Evolutionary conservation across 2,797 vertebrate species (phyloP).

Genomic region (Sardinella longiceps): DNA sequence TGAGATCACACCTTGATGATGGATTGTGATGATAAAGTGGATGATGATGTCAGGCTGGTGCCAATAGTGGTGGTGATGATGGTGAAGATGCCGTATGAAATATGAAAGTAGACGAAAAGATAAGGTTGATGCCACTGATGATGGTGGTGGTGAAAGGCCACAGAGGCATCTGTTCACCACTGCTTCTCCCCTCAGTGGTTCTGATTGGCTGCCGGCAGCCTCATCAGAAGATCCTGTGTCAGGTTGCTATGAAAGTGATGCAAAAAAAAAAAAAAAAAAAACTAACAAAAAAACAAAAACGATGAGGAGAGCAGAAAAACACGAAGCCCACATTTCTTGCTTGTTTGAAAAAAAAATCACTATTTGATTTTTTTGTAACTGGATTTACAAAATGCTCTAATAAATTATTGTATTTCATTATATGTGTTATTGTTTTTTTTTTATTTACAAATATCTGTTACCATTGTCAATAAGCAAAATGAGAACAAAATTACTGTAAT

Average conservation of each 20-base stretch:
- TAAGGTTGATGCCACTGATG: not conserved
- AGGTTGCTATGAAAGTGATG: not conserved
- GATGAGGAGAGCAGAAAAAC: conserved; percentile 67
- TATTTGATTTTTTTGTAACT: conserved; percentile 85
- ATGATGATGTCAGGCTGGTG: not conserved
- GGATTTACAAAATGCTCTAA: conserved; percentile 92
- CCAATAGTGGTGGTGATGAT: not conserved
- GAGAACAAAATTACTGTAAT: no score
- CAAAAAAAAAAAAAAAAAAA: not conserved
- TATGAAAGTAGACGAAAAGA: not conserved
- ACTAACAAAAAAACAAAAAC: not conserved
- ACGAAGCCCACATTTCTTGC: not conserved
- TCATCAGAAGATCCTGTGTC: conserved; percentile 45
- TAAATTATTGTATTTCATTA: conserved; percentile 89
- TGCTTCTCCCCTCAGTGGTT: conserved; percentile 60
- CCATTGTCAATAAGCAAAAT: no score
- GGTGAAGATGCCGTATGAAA: not conserved
- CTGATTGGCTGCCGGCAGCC: conserved; percentile 88
- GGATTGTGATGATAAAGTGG: not conserved
- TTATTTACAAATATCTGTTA: conserved; percentile 6
- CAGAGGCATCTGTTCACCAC: conserved; percentile 58
- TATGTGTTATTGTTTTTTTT: conserved; percentile 24
- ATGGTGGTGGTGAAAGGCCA: no score
- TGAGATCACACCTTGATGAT: not conserved
- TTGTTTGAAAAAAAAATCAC: conserved; percentile 43